Evolutionary conservation across 2,797 vertebrate genomes (phyloP).

Genomic region (Semotilus atromaculatus): DNA sequence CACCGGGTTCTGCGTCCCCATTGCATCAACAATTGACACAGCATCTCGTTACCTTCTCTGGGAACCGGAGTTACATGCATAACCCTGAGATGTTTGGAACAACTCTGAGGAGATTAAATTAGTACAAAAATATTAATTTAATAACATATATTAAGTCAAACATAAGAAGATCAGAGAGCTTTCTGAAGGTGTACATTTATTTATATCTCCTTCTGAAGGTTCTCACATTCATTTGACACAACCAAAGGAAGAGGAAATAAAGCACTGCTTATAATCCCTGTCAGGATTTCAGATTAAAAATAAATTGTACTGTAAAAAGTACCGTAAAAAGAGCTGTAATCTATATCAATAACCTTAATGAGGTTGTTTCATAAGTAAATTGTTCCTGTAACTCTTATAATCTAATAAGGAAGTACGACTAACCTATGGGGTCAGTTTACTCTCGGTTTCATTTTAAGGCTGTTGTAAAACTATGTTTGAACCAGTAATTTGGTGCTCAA

Average conservation of each 20-base stretch:
- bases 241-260: not conserved
- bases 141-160: too few species aligned
- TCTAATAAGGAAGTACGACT: not conserved
- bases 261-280: not conserved
- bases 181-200: not conserved
- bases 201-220: not conserved
- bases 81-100: not conserved
- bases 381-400: constrained; percentile 3
- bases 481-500: not conserved
- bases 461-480: not conserved
- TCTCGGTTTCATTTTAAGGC: not conserved
- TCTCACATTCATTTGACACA: not conserved
- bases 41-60: not conserved
- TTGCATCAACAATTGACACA: not conserved
- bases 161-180: not conserved
- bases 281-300: not conserved
- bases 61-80: not conserved
- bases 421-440: not conserved
- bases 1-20: not conserved
- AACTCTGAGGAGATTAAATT: not conserved
- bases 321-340: not conserved
- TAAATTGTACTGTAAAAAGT: not conserved
- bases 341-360: not conserved
- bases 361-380: constrained; percentile 14
- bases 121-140: too few species aligned